phyloP scores from a whole-genome alignment of 2,113 vertebrate species.

The Pseudopodoces humilis region DNA sequence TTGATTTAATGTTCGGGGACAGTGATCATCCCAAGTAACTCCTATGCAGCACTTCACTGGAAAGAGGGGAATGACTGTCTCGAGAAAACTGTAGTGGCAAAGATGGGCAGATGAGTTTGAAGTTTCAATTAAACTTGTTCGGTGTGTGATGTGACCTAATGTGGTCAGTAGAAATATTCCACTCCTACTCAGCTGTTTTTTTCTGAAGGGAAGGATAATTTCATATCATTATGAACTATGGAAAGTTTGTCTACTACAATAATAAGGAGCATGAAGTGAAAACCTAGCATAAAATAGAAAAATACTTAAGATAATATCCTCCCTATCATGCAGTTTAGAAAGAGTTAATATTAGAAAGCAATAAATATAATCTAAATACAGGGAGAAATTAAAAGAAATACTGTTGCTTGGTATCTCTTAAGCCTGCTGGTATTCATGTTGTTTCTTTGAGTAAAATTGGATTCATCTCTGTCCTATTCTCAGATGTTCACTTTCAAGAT shows the following conservation, averaged over 20 bases:
- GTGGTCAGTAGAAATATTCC: background rate
- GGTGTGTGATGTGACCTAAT: background rate
- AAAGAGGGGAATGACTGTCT: background rate
- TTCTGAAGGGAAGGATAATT: background rate
- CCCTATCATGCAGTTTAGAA: background rate
- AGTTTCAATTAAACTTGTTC: background rate
- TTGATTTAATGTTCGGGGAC: background rate
- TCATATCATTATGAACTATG: background rate
- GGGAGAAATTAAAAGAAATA: background rate
- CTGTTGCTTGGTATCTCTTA: background rate
- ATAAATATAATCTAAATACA: background rate
- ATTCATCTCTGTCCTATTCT: background rate
- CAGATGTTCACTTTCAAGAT: background rate
- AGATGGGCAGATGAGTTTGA: background rate
- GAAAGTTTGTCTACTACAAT: background rate
- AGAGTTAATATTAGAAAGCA: background rate
- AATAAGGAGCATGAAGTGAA: background rate
- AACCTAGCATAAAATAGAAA: background rate
- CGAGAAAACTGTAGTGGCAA: background rate
- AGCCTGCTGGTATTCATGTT: background rate
- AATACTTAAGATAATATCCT: background rate
- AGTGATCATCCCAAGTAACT: background rate
- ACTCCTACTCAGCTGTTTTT: fast-evolving
- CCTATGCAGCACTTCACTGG: background rate
- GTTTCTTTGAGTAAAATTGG: background rate